phyloP scores from a whole-genome alignment of 2,888 invertebrate species.

The Rhabditoides inermis region DNA sequence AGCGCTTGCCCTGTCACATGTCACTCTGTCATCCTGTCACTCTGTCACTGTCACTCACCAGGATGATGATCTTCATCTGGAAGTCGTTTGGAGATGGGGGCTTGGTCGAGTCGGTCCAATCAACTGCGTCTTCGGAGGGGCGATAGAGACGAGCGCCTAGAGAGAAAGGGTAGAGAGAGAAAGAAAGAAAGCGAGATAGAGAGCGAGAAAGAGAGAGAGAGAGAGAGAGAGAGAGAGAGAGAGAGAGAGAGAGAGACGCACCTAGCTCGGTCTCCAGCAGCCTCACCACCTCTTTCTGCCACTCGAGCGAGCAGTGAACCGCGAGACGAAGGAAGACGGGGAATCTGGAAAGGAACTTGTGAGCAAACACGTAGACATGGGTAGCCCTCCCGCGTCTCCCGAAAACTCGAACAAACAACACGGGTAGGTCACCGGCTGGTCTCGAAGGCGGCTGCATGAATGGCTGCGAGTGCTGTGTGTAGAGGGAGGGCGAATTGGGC shows the following conservation, averaged over 20 bases:
- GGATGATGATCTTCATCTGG: slow-evolving; percentile 40
- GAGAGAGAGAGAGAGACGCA: too few species aligned
- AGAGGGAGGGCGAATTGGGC: slow-evolving; percentile 45
- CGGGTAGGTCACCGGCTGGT: slow-evolving; percentile 8
- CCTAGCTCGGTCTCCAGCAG: slow-evolving; percentile 27
- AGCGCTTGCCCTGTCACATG: too few species aligned
- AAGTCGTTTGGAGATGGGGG: slow-evolving; percentile 45
- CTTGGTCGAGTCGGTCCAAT: slow-evolving; percentile 38
- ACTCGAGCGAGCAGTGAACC: slow-evolving; percentile 56
- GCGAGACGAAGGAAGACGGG: slow-evolving; percentile 58
- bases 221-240: too few species aligned
- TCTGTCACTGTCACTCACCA: too few species aligned
- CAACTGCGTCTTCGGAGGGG: slow-evolving; percentile 21
- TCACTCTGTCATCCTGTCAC: too few species aligned
- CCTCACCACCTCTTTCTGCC: slow-evolving; percentile 55
- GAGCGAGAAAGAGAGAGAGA: too few species aligned
- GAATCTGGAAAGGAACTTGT: slow-evolving; percentile 51
- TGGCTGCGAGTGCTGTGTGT: slow-evolving; percentile 55
- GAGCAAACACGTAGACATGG: not conserved
- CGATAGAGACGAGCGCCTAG: too few species aligned
- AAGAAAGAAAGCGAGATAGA: too few species aligned
- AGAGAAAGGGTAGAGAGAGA: too few species aligned
- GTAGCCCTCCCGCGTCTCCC: not conserved
- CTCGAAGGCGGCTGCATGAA: slow-evolving; percentile 58
- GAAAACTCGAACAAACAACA: not conserved